Base-by-base conservation (phyloP, 1,140 invertebrate genomes). In the Pogonomyrmex californicus region DNA sequence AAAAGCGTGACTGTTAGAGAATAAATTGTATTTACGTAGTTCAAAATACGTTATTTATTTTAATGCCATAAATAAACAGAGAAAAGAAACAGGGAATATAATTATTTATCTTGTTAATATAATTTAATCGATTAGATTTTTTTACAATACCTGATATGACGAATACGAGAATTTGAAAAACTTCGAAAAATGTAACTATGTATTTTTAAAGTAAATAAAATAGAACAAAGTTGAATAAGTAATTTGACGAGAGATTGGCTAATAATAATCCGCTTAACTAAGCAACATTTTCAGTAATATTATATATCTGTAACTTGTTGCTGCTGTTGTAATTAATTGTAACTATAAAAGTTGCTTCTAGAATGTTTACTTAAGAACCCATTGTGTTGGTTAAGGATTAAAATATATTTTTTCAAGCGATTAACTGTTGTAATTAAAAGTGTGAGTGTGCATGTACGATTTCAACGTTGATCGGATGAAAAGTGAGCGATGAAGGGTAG, bases 381-480 rank as follows among this genome's bases (percentile, higher is more conserved):
- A 51, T 85, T 66, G 60, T 78, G 54, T 38, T 77, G 58, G 36
- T 85, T 77, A 85, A 63, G 73, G 58, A 65, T 63, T 85, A 62
- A 63, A 75, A 62, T 65, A 66, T 85, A 77, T 85, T 77, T 85
- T 85, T 77, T 54, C 60, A 85, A 63, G 36, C 36, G 7, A 54
- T 36, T 70, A 83, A 65, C 56, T 51, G 6, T 38, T 83, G 12
- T 71, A 83, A 75, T 47, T 79, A 68, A 68, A 66, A 78, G 36
- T 54, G 7, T 79, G 62, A 51, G n/a, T 68, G 62, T 68, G 47
- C 36, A 41, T 47, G 36, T 14, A 62, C 47, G 36, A 79, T 54
- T 83, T 49, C 12, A 41, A 60, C 41, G 41, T 62, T 36, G 23
- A 38, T 66, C 44, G 7, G 17, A 51, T 66, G 47, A 68, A n/a